Base-by-base conservation (phyloP, 2,888 invertebrate genomes). In the Hemicrepidius hirtus region DNA sequence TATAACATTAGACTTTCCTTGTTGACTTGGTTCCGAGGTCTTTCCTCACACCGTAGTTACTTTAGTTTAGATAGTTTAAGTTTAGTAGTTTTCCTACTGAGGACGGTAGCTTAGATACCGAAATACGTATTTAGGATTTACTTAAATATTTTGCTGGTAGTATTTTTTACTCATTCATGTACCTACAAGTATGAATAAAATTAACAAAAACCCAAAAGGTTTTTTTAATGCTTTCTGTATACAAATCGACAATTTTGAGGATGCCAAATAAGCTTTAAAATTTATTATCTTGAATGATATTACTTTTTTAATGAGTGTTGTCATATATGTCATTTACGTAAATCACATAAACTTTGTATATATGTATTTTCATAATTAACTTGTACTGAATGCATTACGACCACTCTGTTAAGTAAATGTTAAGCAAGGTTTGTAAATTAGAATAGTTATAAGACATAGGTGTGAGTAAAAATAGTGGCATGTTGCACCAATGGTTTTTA, bases 361-460 rank as follows among this genome's bases (percentile, higher is more conserved):
- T 69, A 53, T 69, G 69, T 69, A 69, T 69, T 69, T 69, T 69
- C 62, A 55, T 63, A 63, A 68, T 62, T 63, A 63, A 55, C 55
- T 55, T 65, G 28, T 53, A 65, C 10, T 21, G 20, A 53, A 37
- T 18, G 60, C 60, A 60, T 60, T 57, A 37, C n/a, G 16, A 28
- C 24, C 55, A 40, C 44, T 12, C 46, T 35, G 37, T 68, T 53
- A 53, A 50, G 40, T 67, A 49, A 66, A 59, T 59, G 53, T 65
- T 32, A 32, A 9, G 32, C 21, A 35, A 46, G 44, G 32, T 32
- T 32, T 6, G 32, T 32, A 9, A 9, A 32, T 1, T 5, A 32
- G 32, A 32, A 7, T 1, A 9, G 32, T 32, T 32, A 9, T 32
- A n/a, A n/a, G 32, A 5, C 9, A 9, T 3, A 24, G 24, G 24